Evolutionary conservation across 2,797 vertebrate species (phyloP).

Genomic region (Rhinichthys osculus): DNA sequence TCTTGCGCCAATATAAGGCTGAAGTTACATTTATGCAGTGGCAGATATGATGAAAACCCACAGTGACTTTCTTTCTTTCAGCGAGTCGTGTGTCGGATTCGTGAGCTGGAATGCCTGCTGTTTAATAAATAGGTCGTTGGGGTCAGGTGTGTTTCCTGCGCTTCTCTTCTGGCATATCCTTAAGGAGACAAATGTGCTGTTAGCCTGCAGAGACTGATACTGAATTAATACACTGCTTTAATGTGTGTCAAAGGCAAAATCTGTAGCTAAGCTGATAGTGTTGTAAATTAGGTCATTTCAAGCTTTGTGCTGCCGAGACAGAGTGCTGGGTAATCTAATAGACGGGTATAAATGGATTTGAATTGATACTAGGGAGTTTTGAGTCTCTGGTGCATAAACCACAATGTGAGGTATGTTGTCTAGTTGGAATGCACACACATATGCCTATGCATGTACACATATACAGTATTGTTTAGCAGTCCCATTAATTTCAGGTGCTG

Average conservation of each 20-base stretch:
- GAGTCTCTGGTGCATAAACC: slow-evolving; percentile 47
- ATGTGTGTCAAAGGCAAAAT: slow-evolving; percentile 60
- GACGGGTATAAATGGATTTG: slow-evolving; percentile 68
- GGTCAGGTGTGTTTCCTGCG: slow-evolving; percentile 55
- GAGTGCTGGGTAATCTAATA: slow-evolving; percentile 60
- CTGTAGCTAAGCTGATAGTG: slow-evolving; percentile 57
- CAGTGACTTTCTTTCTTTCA: slow-evolving; percentile 30
- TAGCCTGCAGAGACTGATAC: slow-evolving; percentile 38
- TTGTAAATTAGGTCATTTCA: slow-evolving; percentile 54
- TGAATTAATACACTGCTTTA: slow-evolving; percentile 58
- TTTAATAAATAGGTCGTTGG: slow-evolving; percentile 57
- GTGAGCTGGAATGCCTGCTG: slow-evolving; percentile 53
- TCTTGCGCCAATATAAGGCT: slow-evolving; percentile 39
- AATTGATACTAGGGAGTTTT: slow-evolving; percentile 54
- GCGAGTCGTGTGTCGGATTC: slow-evolving; percentile 40
- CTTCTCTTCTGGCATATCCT: slow-evolving; percentile 38
- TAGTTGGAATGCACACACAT: slow-evolving; percentile 49
- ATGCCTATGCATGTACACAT: not conserved
- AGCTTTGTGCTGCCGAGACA: slow-evolving; percentile 43
- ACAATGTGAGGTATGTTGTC: slow-evolving; percentile 54
- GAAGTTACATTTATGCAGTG: slow-evolving; percentile 32
- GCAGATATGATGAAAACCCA: slow-evolving; percentile 34
- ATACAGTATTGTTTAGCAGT: slow-evolving; percentile 60
- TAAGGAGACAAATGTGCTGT: slow-evolving; percentile 20
- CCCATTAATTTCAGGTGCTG: not conserved